phyloP scores from a whole-genome alignment of 2,113 vertebrate species.

The Pongo pygmaeus region DNA sequence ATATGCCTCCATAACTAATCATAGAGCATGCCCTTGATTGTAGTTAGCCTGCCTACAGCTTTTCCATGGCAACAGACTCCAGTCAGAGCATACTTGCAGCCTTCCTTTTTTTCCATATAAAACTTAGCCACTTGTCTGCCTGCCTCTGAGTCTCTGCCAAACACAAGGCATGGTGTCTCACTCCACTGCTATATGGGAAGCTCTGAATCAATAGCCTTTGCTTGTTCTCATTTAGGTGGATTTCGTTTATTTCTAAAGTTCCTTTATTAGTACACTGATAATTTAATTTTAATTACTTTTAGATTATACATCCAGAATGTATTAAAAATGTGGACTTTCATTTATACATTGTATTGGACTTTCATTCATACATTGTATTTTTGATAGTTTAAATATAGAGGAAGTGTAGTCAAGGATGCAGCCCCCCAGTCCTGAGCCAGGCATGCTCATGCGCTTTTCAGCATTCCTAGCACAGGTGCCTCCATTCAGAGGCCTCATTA shows the following conservation, averaged over 20 bases:
- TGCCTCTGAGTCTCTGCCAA: not conserved
- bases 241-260: not conserved
- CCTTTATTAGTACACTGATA: not conserved
- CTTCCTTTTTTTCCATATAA: not conserved
- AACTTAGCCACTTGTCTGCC: not conserved
- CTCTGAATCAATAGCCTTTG: not conserved
- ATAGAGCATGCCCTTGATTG: not conserved
- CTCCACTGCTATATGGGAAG: not conserved
- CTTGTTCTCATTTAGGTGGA: not conserved
- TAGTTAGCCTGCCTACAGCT: not conserved
- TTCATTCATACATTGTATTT: not conserved
- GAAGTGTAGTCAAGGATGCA: not conserved
- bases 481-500: not conserved
- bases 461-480: not conserved
- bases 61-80: not conserved
- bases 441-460: not conserved
- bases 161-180: not conserved
- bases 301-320: not conserved
- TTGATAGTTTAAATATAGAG: not conserved
- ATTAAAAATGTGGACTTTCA: not conserved
- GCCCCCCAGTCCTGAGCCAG: rapidly evolving
- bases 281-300: not conserved
- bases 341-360: not conserved
- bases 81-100: not conserved
- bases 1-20: not conserved